These are phyloP conservation scores for Pangasianodon hypophthalmus DNA, from an alignment of 2,113 vertebrate species.

Conservation along the genomic window DNA sequence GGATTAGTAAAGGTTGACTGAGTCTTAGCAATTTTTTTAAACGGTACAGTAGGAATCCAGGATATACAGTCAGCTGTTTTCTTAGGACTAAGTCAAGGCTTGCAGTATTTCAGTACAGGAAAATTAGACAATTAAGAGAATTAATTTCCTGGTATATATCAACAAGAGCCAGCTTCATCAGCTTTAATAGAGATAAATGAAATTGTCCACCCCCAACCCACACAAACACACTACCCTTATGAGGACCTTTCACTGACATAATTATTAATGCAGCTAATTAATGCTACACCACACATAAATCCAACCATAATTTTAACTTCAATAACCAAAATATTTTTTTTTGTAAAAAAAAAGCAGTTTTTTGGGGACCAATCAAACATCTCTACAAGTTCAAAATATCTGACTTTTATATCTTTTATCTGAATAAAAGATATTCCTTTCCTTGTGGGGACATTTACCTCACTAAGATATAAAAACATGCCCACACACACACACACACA, in stretches of 20 bases:
- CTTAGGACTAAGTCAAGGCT: not conserved
- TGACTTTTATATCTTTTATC: too few relatives aligned
- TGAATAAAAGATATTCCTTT: not conserved
- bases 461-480: not conserved
- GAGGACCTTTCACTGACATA: not conserved
- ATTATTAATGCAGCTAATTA: too few relatives aligned
- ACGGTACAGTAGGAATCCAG: not conserved
- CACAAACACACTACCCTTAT: not conserved
- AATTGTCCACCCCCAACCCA: not conserved
- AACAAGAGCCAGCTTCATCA: not conserved
- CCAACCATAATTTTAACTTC: not conserved
- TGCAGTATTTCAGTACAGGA: not conserved
- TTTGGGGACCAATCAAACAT: not conserved
- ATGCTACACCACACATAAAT: not conserved
- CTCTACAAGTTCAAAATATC: not conserved
- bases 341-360: not conserved
- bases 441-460: not conserved
- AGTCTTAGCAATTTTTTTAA: not conserved
- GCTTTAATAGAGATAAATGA: not conserved
- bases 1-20: constrained; percentile 28
- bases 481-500: not conserved
- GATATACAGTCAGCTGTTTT: constrained; percentile 4
- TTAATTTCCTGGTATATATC: not conserved
- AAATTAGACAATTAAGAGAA: not conserved
- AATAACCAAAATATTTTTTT: not conserved